A percentile compares a stretch with the other conserved stretches of the same genome.
Evolutionary conservation across 2,797 vertebrate species (phyloP).

Genomic region (Benthosema pterotum): DNA sequence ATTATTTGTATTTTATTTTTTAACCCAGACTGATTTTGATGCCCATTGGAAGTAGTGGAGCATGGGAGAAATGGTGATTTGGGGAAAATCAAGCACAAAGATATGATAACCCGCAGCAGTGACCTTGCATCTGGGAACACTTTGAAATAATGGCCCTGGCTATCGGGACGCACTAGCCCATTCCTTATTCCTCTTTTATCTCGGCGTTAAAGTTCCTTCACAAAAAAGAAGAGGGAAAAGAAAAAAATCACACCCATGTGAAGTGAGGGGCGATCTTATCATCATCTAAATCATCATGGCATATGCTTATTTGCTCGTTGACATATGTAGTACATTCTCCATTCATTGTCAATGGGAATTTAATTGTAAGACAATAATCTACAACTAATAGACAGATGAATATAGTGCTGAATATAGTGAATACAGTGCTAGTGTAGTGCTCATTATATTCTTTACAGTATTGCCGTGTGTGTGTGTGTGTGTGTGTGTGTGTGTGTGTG

Average conservation of each 20-base stretch:
- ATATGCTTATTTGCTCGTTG: no score
- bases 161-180: constrained; percentile 53
- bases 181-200: constrained; percentile 67
- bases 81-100: constrained; percentile 36
- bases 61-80: constrained; percentile 26
- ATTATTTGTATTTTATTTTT: background rate
- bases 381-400: no score
- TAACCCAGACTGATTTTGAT: constrained; percentile 9
- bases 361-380: no score
- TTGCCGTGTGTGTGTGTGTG: background rate
- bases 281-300: no score
- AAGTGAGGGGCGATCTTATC: no score
- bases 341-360: no score
- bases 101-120: constrained; percentile 58
- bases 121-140: constrained; percentile 72
- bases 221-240: no score
- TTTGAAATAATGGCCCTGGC: constrained; percentile 70
- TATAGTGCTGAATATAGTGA: no score
- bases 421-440: no score
- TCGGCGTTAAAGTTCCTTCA: constrained; percentile 61
- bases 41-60: constrained; percentile 9
- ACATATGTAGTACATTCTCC: no score
- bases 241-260: no score
- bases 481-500: background rate
- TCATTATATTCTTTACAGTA: no score